Conservation (phyloP, 2,113 vertebrate genomes). For the Chaetodon auriga region DNA sequence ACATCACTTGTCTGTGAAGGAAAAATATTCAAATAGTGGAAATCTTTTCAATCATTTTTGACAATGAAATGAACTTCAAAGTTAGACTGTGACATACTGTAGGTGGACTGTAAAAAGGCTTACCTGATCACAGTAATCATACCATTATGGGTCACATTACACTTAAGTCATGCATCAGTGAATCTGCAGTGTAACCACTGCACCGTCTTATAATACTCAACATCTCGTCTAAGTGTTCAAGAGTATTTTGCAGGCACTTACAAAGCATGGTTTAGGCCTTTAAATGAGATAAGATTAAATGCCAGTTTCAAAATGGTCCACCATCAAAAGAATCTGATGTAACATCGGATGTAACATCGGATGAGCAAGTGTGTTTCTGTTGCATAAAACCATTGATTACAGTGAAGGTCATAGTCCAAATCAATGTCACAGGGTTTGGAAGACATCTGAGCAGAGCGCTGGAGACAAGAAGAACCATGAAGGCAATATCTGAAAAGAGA, state of each 20-base stretch:
- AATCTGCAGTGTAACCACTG: slow-evolving; percentile 49
- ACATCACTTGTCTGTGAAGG: slow-evolving; percentile 44
- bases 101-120: slow-evolving; percentile 51
- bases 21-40: slow-evolving; percentile 22
- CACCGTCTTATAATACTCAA: slow-evolving; percentile 35
- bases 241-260: slow-evolving; percentile 75
- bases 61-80: slow-evolving; percentile 28
- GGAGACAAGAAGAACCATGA: slow-evolving; percentile 15
- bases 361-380: slow-evolving; percentile 17
- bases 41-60: not conserved
- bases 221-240: slow-evolving; percentile 37
- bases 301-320: slow-evolving; percentile 50
- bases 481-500: slow-evolving; percentile 41
- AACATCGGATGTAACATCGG: slow-evolving; percentile 6
- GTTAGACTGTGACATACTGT: slow-evolving; percentile 34
- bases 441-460: slow-evolving; percentile 51
- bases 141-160: slow-evolving; percentile 42
- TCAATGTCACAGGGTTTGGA: slow-evolving; percentile 44
- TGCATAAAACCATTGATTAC: slow-evolving; percentile 55
- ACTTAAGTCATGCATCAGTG: slow-evolving; percentile 67
- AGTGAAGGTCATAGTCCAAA: slow-evolving; percentile 41
- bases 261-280: slow-evolving; percentile 66
- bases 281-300: slow-evolving; percentile 52
- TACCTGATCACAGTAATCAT: slow-evolving; percentile 62
- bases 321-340: slow-evolving; percentile 20